Base-by-base conservation (phyloP, 2,888 invertebrate genomes). In the Drosophila anceps region DNA sequence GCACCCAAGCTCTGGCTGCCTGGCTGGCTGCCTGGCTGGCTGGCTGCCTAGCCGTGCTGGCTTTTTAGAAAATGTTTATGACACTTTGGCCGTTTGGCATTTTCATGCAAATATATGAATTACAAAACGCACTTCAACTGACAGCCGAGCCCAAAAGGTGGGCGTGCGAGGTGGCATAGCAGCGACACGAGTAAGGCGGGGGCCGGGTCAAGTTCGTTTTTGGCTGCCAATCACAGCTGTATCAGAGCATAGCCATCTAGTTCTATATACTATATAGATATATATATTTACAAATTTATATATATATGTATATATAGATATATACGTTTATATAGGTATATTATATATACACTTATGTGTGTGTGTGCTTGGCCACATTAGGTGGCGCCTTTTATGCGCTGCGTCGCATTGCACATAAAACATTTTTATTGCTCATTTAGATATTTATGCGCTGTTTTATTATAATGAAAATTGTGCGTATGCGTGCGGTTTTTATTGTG, bases 401-500 rank as follows among this genome's bases (percentile, higher is more conserved):
- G 46, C 81, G 66, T 79, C 81, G 82, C 84, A 81, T 81, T 84
- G 81, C 81, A 86, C 88, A 86, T 88, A 86, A 86, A 88, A 86
- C 82, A 86, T 84, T 86, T 85, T 86, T 88, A 88, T 88, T 84
- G 84, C 82, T 86, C 84, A 86, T 86, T 86, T 86, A 86, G 87
- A 86, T 88, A 86, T 86, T 86, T 88, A 86, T 88, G 84, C 87
- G 81, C 75, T 72, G 72, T 88, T 88, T 86, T 88, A 86, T 86
- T 86, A 88, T 88, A 86, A 86, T 88, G 87, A 86, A 88, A 86
- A 86, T 86, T 86, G 81, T 86, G 88, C 82, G 87, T 84, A 82
- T 88, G 87, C 82, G 79, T 82, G 88, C 76, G 87, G 84, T 88
- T 88, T 88, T 82, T 86, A 84, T 86, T 88, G 88, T 88, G 84